Conservation (phyloP, 2,797 vertebrate species). For the Selene dorsalis region DNA sequence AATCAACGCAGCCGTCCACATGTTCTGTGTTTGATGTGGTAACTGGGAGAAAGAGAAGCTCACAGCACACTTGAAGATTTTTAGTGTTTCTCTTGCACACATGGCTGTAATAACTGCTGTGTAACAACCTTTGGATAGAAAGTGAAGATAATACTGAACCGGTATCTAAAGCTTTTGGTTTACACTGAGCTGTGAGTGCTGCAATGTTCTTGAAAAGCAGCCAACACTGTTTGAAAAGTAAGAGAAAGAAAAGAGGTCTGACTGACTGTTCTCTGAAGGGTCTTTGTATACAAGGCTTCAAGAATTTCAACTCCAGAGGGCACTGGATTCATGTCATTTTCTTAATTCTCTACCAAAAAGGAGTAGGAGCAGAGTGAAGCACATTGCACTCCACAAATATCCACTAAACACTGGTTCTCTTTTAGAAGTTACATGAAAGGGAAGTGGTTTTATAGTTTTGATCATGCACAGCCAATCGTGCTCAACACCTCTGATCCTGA, state of each 20-base stretch:
- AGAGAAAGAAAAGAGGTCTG: conserved; percentile 12
- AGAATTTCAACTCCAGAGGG: conserved; percentile 23
- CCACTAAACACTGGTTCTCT: conserved; percentile 29
- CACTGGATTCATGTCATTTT: conserved; percentile 33
- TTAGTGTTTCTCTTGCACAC: conserved; percentile 37
- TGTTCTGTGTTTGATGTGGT: conserved; percentile 29
- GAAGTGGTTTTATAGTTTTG: conserved; percentile 11
- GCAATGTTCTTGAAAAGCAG: conserved; percentile 23
- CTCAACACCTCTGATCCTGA: conserved; percentile 54
- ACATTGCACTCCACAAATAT: background rate
- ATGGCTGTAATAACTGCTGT: conserved; percentile 25
- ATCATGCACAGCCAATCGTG: conserved; percentile 28
- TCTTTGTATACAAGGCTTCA: conserved; percentile 24
- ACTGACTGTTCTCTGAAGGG: conserved; percentile 17
- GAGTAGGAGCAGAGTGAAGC: conserved; percentile 21
- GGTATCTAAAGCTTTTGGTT: conserved; percentile 46
- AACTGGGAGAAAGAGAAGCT: conserved; percentile 37
- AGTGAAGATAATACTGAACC: conserved; percentile 68
- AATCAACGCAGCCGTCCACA: conserved; percentile 15
- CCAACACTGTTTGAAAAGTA: conserved; percentile 37
- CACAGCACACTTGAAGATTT: conserved; percentile 32
- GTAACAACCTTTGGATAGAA: conserved; percentile 39
- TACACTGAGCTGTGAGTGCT: conserved; percentile 37
- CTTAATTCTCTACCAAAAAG: conserved; percentile 26
- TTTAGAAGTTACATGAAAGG: conserved; percentile 5